These are phyloP conservation scores for Potamarius usumacintae DNA, from an alignment of 2,113 vertebrate genomes.

Conservation along the genomic window DNA sequence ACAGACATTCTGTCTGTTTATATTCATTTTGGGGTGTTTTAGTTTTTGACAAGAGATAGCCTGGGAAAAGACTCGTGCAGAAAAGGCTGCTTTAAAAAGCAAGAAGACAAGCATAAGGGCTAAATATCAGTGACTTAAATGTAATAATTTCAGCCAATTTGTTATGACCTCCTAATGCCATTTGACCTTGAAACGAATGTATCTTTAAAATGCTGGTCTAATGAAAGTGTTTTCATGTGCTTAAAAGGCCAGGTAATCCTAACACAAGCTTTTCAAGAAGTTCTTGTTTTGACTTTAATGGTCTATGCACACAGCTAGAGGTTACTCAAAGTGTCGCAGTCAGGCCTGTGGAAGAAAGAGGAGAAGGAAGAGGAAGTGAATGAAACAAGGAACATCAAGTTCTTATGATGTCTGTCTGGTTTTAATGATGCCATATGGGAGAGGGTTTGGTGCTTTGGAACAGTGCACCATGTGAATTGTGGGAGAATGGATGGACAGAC, in stretches of 20 bases:
- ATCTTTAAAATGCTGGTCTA: not conserved
- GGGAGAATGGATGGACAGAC: slow-evolving; percentile 61
- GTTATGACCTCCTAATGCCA: not conserved
- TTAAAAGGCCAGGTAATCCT: not conserved
- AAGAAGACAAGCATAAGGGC: not conserved
- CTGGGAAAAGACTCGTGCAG: not conserved
- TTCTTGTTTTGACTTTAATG: not conserved
- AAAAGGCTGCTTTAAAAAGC: not conserved
- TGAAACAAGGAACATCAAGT: slow-evolving; percentile 55
- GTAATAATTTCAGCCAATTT: not conserved
- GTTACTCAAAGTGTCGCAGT: not conserved
- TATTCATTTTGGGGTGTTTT: not conserved
- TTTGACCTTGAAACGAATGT: not conserved
- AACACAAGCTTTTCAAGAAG: not conserved
- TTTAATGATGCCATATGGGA: slow-evolving; percentile 74
- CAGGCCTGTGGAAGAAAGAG: not conserved
- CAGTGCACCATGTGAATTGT: slow-evolving; percentile 51
- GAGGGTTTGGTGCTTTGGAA: slow-evolving; percentile 55
- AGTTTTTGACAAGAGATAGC: not conserved
- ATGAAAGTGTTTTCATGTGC: not conserved
- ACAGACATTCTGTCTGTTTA: not conserved
- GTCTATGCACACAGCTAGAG: not conserved
- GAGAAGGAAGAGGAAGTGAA: not conserved
- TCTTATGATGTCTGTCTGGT: slow-evolving; percentile 67
- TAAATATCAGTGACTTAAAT: not conserved